Percentiles rank a stretch among this genome's conserved stretches.
Evolutionary conservation across 2,113 vertebrate species (phyloP).

Genomic region (Chelonoidis abingdonii): DNA sequence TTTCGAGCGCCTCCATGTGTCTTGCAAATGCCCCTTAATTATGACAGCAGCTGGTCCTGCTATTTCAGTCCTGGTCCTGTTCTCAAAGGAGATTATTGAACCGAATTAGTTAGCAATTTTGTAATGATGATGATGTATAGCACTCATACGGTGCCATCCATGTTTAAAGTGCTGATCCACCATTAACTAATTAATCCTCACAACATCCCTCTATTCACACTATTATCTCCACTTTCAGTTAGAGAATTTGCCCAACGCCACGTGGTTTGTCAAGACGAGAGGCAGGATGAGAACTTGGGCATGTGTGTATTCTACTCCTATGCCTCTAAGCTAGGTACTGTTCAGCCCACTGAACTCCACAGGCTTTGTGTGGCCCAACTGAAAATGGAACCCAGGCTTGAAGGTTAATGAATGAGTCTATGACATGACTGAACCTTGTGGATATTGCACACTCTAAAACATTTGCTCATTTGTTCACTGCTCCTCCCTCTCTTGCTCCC

Average conservation of each 20-base stretch:
- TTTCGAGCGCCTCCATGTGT: neutral
- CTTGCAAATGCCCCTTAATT: neutral
- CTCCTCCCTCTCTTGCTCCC: neutral
- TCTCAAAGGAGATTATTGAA: neutral
- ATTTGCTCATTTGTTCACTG: neutral
- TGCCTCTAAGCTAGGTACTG: neutral
- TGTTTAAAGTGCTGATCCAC: neutral
- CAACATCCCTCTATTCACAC: neutral
- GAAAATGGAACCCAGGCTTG: neutral
- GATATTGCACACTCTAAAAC: neutral
- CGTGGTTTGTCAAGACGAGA: neutral
- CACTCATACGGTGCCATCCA: accelerated
- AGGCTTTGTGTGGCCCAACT: neutral
- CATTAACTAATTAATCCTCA: neutral
- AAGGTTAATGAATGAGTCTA: neutral
- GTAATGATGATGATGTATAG: neutral
- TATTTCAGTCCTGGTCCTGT: neutral
- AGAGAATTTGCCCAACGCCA: neutral
- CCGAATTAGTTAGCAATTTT: neutral
- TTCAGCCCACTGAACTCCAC: neutral
- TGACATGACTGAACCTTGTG: neutral
- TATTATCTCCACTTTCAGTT: neutral
- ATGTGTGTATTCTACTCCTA: accelerated
- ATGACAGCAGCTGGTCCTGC: neutral
- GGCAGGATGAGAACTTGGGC: neutral